Percentiles rank a stretch among this genome's conserved stretches.
Conservation (phyloP, 2,888 invertebrate genomes). For the Acanthoscelides obtectus region DNA sequence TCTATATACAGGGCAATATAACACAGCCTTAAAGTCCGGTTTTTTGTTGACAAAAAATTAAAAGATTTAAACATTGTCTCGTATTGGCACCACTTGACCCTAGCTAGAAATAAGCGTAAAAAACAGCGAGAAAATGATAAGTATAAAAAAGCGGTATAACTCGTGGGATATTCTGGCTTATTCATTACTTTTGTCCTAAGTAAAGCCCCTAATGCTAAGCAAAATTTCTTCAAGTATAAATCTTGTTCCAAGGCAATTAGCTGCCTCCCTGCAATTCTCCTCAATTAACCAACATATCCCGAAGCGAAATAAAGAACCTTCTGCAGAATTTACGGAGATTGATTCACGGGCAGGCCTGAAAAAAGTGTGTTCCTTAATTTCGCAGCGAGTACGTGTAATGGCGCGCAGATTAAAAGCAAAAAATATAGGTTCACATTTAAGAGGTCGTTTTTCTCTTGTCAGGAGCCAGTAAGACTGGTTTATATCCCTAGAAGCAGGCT, state of each 20-base stretch:
- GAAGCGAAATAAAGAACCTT: neutral
- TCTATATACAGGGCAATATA: no score
- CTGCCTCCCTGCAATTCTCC: neutral
- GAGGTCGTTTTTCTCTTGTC: conserved; percentile 29
- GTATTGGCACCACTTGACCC: no score
- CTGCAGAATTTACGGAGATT: neutral
- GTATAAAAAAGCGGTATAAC: no score
- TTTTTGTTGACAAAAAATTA: no score
- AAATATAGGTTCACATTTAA: conserved; percentile 34
- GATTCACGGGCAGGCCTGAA: neutral
- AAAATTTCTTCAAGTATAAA: neutral
- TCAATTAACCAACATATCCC: neutral
- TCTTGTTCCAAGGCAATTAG: neutral
- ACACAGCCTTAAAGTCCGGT: no score
- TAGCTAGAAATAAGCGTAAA: no score
- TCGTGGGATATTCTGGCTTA: no score
- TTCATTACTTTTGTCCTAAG: no score
- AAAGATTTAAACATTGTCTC: no score
- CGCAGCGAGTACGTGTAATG: neutral
- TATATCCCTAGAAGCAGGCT: conserved; percentile 32
- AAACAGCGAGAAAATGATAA: no score
- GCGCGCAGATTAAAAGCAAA: conserved; percentile 10
- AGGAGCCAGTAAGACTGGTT: conserved; percentile 45
- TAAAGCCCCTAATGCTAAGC: no score
- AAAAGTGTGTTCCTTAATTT: neutral